Conservation (phyloP, 2,797 vertebrate genomes). For the Cottoperca gobio region DNA sequence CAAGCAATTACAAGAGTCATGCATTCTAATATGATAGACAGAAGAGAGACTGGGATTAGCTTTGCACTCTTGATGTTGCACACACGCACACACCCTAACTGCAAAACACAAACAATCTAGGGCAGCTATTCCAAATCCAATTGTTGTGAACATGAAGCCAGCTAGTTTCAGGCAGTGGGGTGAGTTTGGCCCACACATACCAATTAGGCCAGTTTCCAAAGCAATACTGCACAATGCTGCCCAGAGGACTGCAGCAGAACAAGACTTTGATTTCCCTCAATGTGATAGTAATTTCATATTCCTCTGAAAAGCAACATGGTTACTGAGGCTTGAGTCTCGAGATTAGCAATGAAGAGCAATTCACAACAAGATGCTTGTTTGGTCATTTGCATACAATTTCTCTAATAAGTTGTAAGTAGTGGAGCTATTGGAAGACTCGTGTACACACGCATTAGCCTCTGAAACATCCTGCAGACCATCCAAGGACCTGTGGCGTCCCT, state of each 20-base stretch:
- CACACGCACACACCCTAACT: constrained; percentile 58
- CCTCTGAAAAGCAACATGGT: constrained; percentile 80
- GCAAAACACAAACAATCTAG: constrained; percentile 83
- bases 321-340: constrained; percentile 66
- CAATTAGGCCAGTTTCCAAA: constrained; percentile 86
- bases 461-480: constrained; percentile 20
- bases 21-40: constrained; percentile 73
- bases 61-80: constrained; percentile 65
- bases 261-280: constrained; percentile 86
- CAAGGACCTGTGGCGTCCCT: constrained; percentile 39
- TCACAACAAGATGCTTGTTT: constrained; percentile 60
- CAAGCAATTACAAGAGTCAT: constrained; percentile 74
- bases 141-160: constrained; percentile 86
- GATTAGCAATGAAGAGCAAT: constrained; percentile 68
- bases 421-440: constrained; percentile 17
- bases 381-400: constrained; percentile 64
- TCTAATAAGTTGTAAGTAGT: constrained; percentile 17
- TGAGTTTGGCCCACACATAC: constrained; percentile 86
- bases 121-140: constrained; percentile 85
- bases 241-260: constrained; percentile 82
- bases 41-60: constrained; percentile 70
- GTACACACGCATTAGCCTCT: constrained; percentile 30
- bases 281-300: constrained; percentile 85
- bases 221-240: constrained; percentile 83
- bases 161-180: constrained; percentile 81